Base-by-base conservation (phyloP, 2,113 vertebrate genomes). In the Hydrochoerus hydrochaeris region DNA sequence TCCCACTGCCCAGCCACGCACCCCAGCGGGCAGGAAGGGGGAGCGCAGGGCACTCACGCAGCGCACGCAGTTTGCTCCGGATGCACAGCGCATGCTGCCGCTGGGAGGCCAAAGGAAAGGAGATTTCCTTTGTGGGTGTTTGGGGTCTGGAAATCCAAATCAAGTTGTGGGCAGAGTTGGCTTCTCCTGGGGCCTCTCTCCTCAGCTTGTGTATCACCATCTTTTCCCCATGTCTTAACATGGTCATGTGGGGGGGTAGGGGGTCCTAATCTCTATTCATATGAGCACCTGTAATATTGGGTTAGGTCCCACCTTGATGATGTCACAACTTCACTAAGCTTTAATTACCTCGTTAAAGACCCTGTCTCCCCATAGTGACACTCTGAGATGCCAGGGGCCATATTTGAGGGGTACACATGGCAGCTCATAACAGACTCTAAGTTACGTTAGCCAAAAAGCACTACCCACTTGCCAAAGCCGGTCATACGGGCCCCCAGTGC, bases 21-120 rank as follows among this genome's bases (percentile, higher is more conserved):
- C 41, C 38, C 38, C 38, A 20, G 28, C 7, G 0, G 46, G 54
- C 0, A 71, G n/a, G n/a, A 81, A 73, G 16, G 11, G 78, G 88
- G 30, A 67, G 28, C 46, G 7, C 4, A 46, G 46, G 7, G 46
- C 46, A 46, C 46, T 46, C 46, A 46, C 46, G 46, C 46, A 46
- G 4, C 7, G 46, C 46, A 52, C 4, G 1, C 13, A 26, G 32
- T 26, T 22, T 5, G 20, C 71, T 35, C 30, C 11, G 58, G 28
- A 2, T 38, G 19, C 30, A 1, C 3, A 19, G 14, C n/a, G 20
- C 49, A 32, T 2, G 24, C 2, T 5, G 0, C 58, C 60, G 35
- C 8, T 3, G 2, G 26, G 52, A 38, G 7, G 7, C 62, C 24
- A 6, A 41, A 49, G 54, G 22, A 65, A 38, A 13, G 16, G 3